Base-by-base conservation (phyloP, 2,888 invertebrate species). In the Incurvaria masculella region DNA sequence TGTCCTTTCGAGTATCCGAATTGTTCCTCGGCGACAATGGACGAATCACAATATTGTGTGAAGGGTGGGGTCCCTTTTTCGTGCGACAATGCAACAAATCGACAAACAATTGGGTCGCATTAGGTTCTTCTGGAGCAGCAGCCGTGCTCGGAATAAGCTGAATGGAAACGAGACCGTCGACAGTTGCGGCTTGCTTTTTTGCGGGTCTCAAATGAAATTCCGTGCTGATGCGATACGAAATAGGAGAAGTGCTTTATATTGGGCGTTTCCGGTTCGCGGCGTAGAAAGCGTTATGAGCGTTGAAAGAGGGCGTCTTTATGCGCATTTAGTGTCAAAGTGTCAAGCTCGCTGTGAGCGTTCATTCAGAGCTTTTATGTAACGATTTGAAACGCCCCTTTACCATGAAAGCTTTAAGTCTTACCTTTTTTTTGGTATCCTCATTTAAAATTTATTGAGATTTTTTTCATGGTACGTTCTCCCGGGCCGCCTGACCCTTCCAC, bases 101-200 rank as follows among this genome's bases (percentile, higher is more conserved):
- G 60, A 54, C 61, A 62, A 64, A 69, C 68, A 68, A 69, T 68
- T 60, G 63, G 52, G 33, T 33, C 64, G 66, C 61, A 62, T 68
- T 67, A 67, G 55, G 53, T 55, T 53, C 53, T 56, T 57, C 58
- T 60, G 6, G 33, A 33, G 33, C 33, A 11, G 33, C 33, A 33
- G 33, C 14, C 33, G 33, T 33, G 33, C 33, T 11, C 33, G 33
- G 33, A 33, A 33, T 33, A 33, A 14, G 4, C 11, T n/a, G 33
- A 23, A 10, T 4, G 5, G 23, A 4, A 23, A 10, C 23, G 5
- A 33, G 33, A 14, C 33, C 33, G 33, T n/a, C 33, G 33, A 23
- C 11, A 33, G 33, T 33, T 14, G 14, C 33, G 33, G 3, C 33
- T 33, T 33, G 33, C 6, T 33, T 33, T 33, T 33, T 33, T 33